These are phyloP conservation scores for Ceratitis capitata DNA, from an alignment of 1,140 invertebrate species.

Conservation along the genomic window DNA sequence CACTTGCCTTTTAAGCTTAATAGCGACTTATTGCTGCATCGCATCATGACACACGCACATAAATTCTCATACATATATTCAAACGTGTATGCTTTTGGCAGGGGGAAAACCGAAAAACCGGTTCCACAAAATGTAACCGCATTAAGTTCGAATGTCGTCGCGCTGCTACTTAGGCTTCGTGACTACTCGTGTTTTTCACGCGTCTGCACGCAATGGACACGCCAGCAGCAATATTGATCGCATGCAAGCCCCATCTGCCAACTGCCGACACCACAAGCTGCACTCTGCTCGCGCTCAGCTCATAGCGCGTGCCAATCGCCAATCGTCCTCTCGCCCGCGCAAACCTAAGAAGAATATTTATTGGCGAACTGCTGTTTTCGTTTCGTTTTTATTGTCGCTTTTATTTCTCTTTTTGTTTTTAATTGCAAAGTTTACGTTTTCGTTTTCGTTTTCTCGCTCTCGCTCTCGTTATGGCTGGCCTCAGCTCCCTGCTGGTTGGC, in stretches of 20 bases:
- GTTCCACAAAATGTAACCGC: not conserved
- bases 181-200: slow-evolving; percentile 4
- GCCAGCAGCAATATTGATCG: not conserved
- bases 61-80: not conserved
- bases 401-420: not conserved
- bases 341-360: too few relatives aligned
- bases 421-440: not conserved
- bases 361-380: too few relatives aligned
- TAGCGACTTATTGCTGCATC: not conserved
- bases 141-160: not conserved
- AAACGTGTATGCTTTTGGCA: too few relatives aligned
- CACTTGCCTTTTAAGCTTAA: not conserved
- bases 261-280: not conserved
- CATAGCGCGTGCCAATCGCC: not conserved
- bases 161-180: not conserved
- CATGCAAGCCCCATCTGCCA: not conserved
- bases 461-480: not conserved
- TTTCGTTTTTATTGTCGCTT: not conserved
- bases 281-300: not conserved
- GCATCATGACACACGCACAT: not conserved
- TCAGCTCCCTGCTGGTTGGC: not conserved
- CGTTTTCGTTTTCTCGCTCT: not conserved
- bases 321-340: too few relatives aligned
- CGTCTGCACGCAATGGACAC: not conserved
- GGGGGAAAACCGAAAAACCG: not conserved